Conservation (phyloP, 2,113 vertebrate species). For the Nansenia antarctica region DNA sequence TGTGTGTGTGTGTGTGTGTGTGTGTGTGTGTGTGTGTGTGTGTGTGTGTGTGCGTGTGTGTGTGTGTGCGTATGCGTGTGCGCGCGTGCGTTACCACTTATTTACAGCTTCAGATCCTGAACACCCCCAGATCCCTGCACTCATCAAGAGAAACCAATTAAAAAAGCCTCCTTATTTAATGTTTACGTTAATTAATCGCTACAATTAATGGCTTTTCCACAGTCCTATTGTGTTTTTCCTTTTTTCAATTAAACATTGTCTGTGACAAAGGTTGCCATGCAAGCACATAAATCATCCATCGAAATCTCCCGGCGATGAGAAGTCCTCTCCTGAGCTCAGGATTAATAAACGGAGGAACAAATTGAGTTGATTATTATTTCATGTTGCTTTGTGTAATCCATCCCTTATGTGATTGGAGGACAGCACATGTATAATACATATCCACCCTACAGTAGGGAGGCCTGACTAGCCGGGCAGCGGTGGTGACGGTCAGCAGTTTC, state of each 20-base stretch:
- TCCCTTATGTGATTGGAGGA: too few species aligned
- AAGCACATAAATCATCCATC: slow-evolving; percentile 54
- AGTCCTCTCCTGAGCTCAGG: slow-evolving; percentile 23
- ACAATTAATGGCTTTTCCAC: slow-evolving; percentile 70
- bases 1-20: background rate
- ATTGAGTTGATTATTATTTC: too few species aligned
- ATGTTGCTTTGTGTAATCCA: too few species aligned
- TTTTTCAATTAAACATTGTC: slow-evolving; percentile 68
- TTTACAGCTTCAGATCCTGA: slow-evolving; percentile 71
- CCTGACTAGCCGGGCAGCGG: too few species aligned
- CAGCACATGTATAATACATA: too few species aligned
- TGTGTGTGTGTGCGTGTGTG: background rate
- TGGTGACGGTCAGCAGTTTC: too few species aligned
- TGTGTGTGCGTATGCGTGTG: background rate
- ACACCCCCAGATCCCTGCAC: slow-evolving; percentile 71
- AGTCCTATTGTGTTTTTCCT: slow-evolving; percentile 67
- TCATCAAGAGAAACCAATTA: slow-evolving; percentile 76
- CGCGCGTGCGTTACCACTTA: slow-evolving; percentile 41
- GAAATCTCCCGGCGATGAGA: slow-evolving; percentile 42
- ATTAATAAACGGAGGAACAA: slow-evolving; percentile 32
- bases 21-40: background rate
- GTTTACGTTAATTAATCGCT: slow-evolving; percentile 76
- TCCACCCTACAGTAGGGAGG: too few species aligned
- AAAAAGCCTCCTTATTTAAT: slow-evolving; percentile 74
- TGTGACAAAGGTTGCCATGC: slow-evolving; percentile 61